phyloP scores from a whole-genome alignment of 2,888 invertebrate species.

The Cylindroiulus punctatus region DNA sequence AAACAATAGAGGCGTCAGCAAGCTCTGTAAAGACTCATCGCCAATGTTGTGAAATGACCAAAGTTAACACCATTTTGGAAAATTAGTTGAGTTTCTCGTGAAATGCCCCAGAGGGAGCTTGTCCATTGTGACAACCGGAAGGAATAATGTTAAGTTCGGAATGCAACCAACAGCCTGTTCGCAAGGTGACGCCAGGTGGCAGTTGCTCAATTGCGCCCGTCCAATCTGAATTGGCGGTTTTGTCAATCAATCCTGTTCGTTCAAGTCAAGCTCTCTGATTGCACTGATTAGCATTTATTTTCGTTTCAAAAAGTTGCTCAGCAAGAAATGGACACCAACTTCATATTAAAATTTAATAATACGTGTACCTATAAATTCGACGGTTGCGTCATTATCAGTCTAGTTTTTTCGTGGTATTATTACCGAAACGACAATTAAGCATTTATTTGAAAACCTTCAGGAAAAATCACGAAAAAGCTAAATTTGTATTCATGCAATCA shows the following conservation, averaged over 20 bases:
- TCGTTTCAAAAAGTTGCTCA: neutral
- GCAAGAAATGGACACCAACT: conserved; percentile 4
- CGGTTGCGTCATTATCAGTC: neutral
- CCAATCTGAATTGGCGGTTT: neutral
- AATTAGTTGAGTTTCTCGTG: neutral
- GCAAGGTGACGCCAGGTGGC: neutral
- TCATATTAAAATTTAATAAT: conserved; percentile 21
- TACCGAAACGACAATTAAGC: neutral
- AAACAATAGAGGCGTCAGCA: too few relatives aligned
- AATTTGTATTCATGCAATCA: conserved; percentile 26
- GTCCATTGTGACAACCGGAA: neutral
- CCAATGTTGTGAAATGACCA: too few relatives aligned
- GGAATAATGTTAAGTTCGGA: neutral
- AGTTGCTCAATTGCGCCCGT: neutral
- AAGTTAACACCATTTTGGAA: too few relatives aligned
- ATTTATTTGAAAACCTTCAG: conserved; percentile 8
- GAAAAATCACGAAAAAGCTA: neutral
- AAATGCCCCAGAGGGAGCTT: neutral
- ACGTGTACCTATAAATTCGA: neutral
- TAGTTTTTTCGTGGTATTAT: neutral
- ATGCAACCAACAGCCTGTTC: neutral
- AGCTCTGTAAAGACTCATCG: too few relatives aligned
- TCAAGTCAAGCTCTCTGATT: neutral
- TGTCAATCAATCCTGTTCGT: conserved; percentile 11
- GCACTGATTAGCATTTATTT: conserved; percentile 1